phyloP scores from a whole-genome alignment of 2,113 vertebrate genomes.

The Perognathus longimembris region DNA sequence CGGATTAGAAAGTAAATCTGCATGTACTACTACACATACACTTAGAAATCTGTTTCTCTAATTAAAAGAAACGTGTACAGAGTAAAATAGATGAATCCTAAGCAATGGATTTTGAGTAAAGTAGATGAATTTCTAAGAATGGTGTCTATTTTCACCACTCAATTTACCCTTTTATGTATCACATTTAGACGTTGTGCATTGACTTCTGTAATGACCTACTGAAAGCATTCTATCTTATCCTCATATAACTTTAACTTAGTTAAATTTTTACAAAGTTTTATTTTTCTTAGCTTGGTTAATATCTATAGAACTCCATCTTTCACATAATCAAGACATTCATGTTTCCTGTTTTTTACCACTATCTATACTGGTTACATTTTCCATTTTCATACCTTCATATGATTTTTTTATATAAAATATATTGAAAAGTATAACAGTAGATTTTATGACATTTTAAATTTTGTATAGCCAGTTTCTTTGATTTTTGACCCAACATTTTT shows the following conservation, averaged over 20 bases:
- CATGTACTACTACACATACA: slow-evolving; percentile 6
- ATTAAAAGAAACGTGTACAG: slow-evolving; percentile 24
- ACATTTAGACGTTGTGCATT: neutral
- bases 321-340: neutral
- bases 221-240: neutral
- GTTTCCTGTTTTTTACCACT: slow-evolving; percentile 30
- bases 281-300: slow-evolving; percentile 27
- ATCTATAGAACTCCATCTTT: neutral
- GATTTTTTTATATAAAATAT: too few species aligned
- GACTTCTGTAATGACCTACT: slow-evolving; percentile 14
- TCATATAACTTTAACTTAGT: neutral
- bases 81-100: slow-evolving; percentile 24
- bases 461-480: too few species aligned
- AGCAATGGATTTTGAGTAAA: slow-evolving; percentile 26
- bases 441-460: too few species aligned
- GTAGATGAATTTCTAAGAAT: slow-evolving; percentile 12
- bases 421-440: too few species aligned
- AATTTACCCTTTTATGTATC: neutral
- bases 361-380: neutral
- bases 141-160: neutral
- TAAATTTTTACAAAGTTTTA: slow-evolving; percentile 13
- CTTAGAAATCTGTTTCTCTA: slow-evolving; percentile 30
- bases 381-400: neutral
- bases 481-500: too few species aligned
- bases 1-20: slow-evolving; percentile 31